Base-by-base conservation (phyloP, 2,113 vertebrate species). In the Loxodonta africana region DNA sequence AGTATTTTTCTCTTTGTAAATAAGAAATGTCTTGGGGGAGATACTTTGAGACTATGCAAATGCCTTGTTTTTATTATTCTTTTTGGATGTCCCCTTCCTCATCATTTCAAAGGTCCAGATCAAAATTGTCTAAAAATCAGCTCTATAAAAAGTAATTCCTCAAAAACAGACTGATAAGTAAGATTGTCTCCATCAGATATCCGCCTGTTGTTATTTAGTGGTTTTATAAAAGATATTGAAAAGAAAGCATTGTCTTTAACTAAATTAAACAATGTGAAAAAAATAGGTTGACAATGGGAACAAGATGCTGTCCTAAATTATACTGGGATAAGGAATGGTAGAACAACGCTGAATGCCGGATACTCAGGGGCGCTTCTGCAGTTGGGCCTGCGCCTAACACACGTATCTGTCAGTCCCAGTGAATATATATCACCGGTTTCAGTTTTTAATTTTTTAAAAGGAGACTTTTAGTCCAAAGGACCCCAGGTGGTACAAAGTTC, bases 111-210 rank as follows among this genome's bases (percentile, higher is more conserved):
- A n/a, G 4, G 14, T 90, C 25, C 28, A 48, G 25, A 80, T 63
- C 53, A 91, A 53, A 65, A 65, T 91, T 21, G 63, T 46, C 33
- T 41, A 95, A 91, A 85, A 95, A 71, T 83, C 51, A 25, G 46
- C 51, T 6, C 0, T 5, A 28, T 48, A 83, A 86, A 77, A 89
- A 84, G 23, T 46, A 82, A 51, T 84, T 82, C 57, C n/a, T 88
- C 88, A 84, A 93, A 91, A 84, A 82, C 3, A 73, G 53, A 71
- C 7, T 90, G 69, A n/a, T 87, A 93, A 30, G 83, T 83, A 28
- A 78, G 48, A 73, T 92, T 88, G 85, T 93, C 11, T 88, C 9
- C 23, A 87, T 76, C 10, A 92, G 71, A 14, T 81, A 90, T 63
- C 82, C 14, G 28, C 17, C 11, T 90, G 11, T 69, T 78, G 44